These are phyloP conservation scores for Mirounga angustirostris DNA, from an alignment of 2,113 vertebrate genomes.

Conservation along the genomic window DNA sequence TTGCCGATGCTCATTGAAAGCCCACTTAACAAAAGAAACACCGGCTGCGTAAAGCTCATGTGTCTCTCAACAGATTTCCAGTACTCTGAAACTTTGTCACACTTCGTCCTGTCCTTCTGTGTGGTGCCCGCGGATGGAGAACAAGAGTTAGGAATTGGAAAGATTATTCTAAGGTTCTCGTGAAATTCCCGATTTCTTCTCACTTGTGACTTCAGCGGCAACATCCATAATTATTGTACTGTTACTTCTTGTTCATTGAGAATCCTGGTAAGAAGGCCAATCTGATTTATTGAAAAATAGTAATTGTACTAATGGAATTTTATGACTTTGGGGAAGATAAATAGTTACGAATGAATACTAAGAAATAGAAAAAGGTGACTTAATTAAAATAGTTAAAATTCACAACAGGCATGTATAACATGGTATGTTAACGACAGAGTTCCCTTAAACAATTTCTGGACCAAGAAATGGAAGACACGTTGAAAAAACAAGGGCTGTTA, in stretches of 20 bases:
- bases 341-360: not conserved
- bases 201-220: not conserved
- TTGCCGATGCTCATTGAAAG: not conserved
- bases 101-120: not conserved
- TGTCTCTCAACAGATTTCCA: not conserved
- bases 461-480: not conserved
- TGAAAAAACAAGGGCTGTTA: not conserved
- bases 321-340: not conserved
- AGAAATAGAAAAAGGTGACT: not conserved
- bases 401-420: not conserved
- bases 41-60: not conserved
- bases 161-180: fast-evolving
- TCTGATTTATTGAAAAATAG: not conserved
- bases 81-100: not conserved
- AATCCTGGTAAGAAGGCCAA: not conserved
- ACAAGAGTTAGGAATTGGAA: not conserved
- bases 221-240: not conserved
- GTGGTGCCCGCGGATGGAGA: not conserved
- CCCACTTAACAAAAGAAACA: not conserved
- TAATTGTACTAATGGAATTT: not conserved
- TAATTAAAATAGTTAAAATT: constrained; percentile 35
- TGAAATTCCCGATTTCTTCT: not conserved
- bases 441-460: not conserved
- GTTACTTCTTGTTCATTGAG: not conserved
- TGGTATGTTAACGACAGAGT: not conserved